Percentiles rank a stretch among this genome's conserved stretches.
Evolutionary conservation across 2,888 invertebrate genomes (phyloP).

Genomic region (Chromoteleia sp.): DNA sequence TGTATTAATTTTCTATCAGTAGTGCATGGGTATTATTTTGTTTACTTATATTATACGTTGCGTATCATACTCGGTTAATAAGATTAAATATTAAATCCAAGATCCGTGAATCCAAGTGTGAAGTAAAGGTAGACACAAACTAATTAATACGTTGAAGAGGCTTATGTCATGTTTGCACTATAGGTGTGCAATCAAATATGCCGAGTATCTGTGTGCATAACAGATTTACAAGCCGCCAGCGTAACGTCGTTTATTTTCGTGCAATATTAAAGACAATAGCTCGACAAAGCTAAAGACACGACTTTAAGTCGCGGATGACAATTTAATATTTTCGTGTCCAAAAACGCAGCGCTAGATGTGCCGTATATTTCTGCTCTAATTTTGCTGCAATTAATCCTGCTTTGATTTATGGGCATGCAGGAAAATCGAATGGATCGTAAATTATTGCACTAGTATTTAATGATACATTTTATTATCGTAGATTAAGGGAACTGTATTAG

Average conservation of each 20-base stretch:
- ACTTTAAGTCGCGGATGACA: constrained; percentile 41
- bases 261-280: constrained; percentile 54
- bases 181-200: constrained; percentile 67
- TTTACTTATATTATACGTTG: constrained; percentile 38
- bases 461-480: too few relatives aligned
- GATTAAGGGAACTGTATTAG: too few relatives aligned
- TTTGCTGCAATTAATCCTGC: constrained; percentile 26
- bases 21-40: constrained; percentile 28
- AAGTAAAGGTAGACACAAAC: constrained; percentile 57
- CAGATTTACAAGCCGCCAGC: constrained; percentile 48
- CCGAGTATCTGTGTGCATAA: constrained; percentile 46
- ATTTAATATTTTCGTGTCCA: constrained; percentile 48
- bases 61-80: constrained; percentile 52
- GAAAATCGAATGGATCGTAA: too few relatives aligned
- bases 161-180: constrained; percentile 64
- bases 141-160: constrained; percentile 68
- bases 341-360: background rate
- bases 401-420: too few relatives aligned
- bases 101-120: constrained; percentile 64
- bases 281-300: constrained; percentile 26
- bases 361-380: background rate
- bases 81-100: constrained; percentile 58
- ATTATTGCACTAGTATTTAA: too few relatives aligned
- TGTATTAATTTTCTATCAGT: constrained; percentile 20
- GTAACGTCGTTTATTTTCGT: constrained; percentile 54